A percentile compares a stretch with the other conserved stretches of the same genome.
phyloP scores from a whole-genome alignment of 1,140 invertebrate species.

The Lasioglossum albipes region DNA sequence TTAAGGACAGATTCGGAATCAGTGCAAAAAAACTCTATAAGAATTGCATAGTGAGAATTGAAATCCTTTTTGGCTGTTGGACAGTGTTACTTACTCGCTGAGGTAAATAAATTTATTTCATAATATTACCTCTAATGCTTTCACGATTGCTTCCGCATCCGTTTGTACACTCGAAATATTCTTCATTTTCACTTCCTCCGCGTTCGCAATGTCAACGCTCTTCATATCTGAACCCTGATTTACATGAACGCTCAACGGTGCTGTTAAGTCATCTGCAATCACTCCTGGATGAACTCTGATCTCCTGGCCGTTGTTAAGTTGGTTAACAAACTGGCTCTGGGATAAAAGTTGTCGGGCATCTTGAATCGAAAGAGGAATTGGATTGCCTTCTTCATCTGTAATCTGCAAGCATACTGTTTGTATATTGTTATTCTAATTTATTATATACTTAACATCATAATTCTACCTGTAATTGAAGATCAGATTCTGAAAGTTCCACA shows the following conservation, averaged over 20 bases:
- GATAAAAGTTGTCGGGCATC: conserved; percentile 82
- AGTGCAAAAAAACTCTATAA: no score
- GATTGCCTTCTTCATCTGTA: conserved; percentile 85
- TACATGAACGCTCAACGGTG: conserved; percentile 62
- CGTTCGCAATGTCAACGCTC: conserved; percentile 25
- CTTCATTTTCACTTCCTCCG: conserved; percentile 23
- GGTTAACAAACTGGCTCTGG: conserved; percentile 79
- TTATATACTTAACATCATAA: background rate
- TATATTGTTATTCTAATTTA: background rate
- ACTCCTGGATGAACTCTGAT: conserved; percentile 72
- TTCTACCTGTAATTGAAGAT: conserved; percentile 75
- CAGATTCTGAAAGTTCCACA: conserved; percentile 68
- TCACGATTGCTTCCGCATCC: conserved; percentile 70
- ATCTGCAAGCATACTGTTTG: conserved; percentile 76
- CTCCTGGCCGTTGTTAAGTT: conserved; percentile 74
- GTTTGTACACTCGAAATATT: conserved; percentile 58
- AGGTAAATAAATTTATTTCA: conserved; percentile 9
- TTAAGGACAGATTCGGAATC: no score
- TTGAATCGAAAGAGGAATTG: conserved; percentile 84
- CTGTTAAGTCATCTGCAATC: conserved; percentile 61
- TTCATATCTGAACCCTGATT: conserved; percentile 56
- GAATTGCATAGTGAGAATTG: no score
- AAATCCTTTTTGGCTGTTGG: no score
- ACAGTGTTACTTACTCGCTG: no score
- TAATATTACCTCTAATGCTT: conserved; percentile 67